These are phyloP conservation scores for Brachypteracias leptosomus DNA, from an alignment of 2,113 vertebrate species.

Conservation along the genomic window DNA sequence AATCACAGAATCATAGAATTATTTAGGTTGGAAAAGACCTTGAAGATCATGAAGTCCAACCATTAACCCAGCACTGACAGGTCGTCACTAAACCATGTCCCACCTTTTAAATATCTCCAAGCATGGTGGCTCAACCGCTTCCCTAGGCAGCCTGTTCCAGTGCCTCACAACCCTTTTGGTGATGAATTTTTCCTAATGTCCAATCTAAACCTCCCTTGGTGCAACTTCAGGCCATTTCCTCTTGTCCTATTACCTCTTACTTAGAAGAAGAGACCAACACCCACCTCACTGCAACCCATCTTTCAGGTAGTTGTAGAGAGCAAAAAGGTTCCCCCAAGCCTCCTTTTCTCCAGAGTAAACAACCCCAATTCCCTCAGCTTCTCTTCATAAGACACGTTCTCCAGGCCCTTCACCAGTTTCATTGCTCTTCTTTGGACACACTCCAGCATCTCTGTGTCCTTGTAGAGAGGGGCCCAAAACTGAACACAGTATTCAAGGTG, in stretches of 20 bases:
- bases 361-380: rapidly evolving
- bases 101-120: background rate
- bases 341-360: background rate
- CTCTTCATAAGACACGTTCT: background rate
- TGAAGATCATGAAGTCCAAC: background rate
- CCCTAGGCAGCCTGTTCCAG: background rate
- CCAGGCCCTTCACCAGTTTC: rapidly evolving
- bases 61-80: background rate
- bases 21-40: background rate
- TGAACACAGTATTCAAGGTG: background rate
- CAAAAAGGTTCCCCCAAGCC: background rate
- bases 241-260: background rate
- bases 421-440: rapidly evolving
- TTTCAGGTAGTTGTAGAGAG: background rate
- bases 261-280: rapidly evolving
- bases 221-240: background rate
- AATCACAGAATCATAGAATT: background rate
- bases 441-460: rapidly evolving
- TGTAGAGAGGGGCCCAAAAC: background rate
- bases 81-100: background rate
- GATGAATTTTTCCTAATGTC: background rate
- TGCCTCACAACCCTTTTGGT: background rate
- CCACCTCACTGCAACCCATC: background rate
- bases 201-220: background rate
- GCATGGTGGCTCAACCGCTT: background rate